Evolutionary conservation across 1,140 invertebrate genomes (phyloP), one percentile per base, ranked within the genome.

Genomic region (Drosophila biarmipes): DNA sequence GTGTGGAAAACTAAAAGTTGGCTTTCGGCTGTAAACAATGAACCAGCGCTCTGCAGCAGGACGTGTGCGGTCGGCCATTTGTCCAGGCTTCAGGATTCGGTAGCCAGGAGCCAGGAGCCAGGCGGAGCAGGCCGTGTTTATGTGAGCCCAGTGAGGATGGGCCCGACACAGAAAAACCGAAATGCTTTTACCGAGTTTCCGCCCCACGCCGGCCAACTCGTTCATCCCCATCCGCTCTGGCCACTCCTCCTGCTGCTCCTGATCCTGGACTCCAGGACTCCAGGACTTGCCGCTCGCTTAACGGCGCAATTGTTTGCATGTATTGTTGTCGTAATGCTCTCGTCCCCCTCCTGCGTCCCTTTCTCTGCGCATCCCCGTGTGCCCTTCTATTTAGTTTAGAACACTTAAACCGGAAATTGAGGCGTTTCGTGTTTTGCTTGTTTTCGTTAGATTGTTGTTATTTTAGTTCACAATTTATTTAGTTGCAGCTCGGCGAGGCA

Each of bases 391-490:
- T 89, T 89, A 73, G 80, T 85, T 85, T 89, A 78, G 77, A 81
- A 89, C 73, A 80, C 81, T 90, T 89, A 89, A 89, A 82, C 80
- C 89, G 89, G 89, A 91, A 90, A 90, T 90, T 91, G 82, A 90
- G 84, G 89, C 89, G 89, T 90, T 90, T 80, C 80, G 85, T 80
- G 76, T 89, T 84, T 77, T 90, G 76, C 84, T 89, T 89, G 85
- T 90, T 89, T 90, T 80, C 54, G 85, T 85, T 89, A 80, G 85
- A 73, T 85, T 84, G 85, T 89, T 89, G 85, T 89, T 89, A 90
- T 90, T 89, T 89, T 84, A 80, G 84, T 89, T 89, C 90, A 89
- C 84, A 89, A 89, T 89, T 89, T 89, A 89, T 89, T 90, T 89
- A 90, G 85, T 90, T 84, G 69, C 59, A 66, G 45, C 74, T 55